These are phyloP conservation scores for Agrotis clavis DNA, from an alignment of 2,888 invertebrate genomes.

Conservation along the genomic window DNA sequence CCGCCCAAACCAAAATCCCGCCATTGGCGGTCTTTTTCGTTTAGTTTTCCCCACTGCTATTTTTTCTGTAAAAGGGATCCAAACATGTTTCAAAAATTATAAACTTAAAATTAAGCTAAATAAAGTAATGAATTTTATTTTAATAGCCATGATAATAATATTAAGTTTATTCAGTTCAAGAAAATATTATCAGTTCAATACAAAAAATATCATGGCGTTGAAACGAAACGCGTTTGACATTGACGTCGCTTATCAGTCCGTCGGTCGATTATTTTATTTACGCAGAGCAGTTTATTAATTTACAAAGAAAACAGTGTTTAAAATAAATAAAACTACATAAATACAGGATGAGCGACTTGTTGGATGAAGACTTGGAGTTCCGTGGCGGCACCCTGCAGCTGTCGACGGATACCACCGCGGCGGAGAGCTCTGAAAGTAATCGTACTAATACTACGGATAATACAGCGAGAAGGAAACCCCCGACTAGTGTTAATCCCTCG, in stretches of 20 bases:
- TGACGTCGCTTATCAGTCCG: constrained; percentile 68
- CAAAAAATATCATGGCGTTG: constrained; percentile 12
- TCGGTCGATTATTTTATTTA: constrained; percentile 84
- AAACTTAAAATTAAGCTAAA: too few species aligned
- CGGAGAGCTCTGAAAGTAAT: constrained; percentile 71
- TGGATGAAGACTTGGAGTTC: constrained; percentile 91
- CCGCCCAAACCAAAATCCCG: background rate
- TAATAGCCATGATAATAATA: too few species aligned
- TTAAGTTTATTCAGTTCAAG: background rate
- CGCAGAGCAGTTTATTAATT: constrained; percentile 64
- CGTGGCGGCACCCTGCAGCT: constrained; percentile 90
- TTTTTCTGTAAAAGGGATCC: too few species aligned
- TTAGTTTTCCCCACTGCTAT: background rate
- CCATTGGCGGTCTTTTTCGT: background rate
- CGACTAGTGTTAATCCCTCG: constrained; percentile 80
- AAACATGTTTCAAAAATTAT: too few species aligned
- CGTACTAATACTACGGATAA: constrained; percentile 72
- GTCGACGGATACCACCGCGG: constrained; percentile 76
- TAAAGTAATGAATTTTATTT: background rate
- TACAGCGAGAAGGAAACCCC: constrained; percentile 73
- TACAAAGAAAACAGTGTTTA: constrained; percentile 47
- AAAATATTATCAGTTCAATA: background rate
- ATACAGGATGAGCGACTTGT: constrained; percentile 82
- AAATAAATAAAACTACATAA: constrained; percentile 38
- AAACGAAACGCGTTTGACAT: constrained; percentile 66